A percentile compares a stretch with the other conserved stretches of the same genome.
These are phyloP conservation scores for Centropus bengalensis DNA, from an alignment of 2,113 vertebrate species.

Conservation along the genomic window DNA sequence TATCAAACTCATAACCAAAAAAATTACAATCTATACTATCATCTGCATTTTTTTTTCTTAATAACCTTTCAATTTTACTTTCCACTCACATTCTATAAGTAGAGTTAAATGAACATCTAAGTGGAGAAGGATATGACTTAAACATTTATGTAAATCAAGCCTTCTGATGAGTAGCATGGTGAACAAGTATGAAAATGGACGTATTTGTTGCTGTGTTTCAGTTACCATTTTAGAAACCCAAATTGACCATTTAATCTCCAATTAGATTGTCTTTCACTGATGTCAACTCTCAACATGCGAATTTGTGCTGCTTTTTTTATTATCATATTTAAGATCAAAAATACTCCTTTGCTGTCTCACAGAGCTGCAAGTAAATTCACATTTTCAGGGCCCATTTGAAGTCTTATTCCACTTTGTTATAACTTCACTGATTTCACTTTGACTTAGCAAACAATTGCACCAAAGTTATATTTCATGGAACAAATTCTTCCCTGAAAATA, in stretches of 20 bases:
- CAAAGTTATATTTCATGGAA: not conserved
- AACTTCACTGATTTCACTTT: not conserved
- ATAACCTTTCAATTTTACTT: not conserved
- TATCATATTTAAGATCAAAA: not conserved
- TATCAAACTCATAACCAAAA: not conserved
- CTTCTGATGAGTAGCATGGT: not conserved
- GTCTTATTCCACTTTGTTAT: not conserved
- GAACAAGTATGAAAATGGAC: not conserved
- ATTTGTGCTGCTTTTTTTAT: not conserved
- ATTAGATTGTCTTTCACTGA: slow-evolving; percentile 25
- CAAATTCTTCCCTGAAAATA: not conserved
- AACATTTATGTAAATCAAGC: not conserved
- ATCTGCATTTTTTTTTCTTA: not conserved
- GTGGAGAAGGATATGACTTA: not conserved
- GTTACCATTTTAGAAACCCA: slow-evolving; percentile 35
- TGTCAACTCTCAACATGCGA: not conserved
- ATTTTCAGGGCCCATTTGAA: not conserved
- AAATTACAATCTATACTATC: not conserved
- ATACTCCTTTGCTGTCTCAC: not conserved
- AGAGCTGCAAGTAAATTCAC: not conserved
- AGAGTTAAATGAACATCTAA: not conserved
- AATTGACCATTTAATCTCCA: slow-evolving; percentile 50
- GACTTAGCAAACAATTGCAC: not conserved
- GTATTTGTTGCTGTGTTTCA: not conserved
- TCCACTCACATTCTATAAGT: not conserved